These are phyloP conservation scores for Melanotaenia duboulayi DNA, from an alignment of 2,113 vertebrate genomes.

Conservation along the genomic window DNA sequence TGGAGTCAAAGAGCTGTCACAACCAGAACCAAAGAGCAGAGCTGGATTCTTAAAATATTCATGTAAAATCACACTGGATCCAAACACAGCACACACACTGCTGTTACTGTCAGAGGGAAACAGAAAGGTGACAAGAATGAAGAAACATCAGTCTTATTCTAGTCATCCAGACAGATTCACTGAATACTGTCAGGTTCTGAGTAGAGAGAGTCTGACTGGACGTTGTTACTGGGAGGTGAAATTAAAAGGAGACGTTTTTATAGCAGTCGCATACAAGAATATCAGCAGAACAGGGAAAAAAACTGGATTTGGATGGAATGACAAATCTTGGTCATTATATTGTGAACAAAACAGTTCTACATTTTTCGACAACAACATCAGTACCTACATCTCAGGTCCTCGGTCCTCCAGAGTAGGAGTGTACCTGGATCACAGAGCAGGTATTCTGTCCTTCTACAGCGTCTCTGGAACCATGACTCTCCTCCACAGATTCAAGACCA, in stretches of 20 bases:
- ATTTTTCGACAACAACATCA: neutral
- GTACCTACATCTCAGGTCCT: neutral
- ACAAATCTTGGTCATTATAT: constrained; percentile 7
- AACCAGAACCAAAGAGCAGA: too few relatives aligned
- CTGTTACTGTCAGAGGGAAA: neutral
- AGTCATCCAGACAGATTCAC: neutral
- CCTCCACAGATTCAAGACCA: too few relatives aligned
- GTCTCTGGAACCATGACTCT: too few relatives aligned
- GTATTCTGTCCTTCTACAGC: too few relatives aligned
- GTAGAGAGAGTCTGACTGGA: constrained; percentile 1
- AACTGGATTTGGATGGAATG: neutral
- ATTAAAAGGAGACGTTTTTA: neutral
- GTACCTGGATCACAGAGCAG: too few relatives aligned
- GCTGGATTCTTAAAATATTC: too few relatives aligned
- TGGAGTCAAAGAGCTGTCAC: too few relatives aligned
- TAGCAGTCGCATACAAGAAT: too few relatives aligned
- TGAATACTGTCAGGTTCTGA: neutral
- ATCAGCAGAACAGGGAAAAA: neutral
- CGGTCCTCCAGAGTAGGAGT: too few relatives aligned
- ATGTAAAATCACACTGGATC: too few relatives aligned
- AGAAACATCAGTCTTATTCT: too few relatives aligned
- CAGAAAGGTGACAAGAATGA: too few relatives aligned
- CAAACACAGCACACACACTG: neutral
- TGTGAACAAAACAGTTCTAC: neutral
- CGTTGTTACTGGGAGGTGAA: neutral